Conservation (phyloP, 2,888 invertebrate genomes). For the Ennomos fuscantarius region DNA sequence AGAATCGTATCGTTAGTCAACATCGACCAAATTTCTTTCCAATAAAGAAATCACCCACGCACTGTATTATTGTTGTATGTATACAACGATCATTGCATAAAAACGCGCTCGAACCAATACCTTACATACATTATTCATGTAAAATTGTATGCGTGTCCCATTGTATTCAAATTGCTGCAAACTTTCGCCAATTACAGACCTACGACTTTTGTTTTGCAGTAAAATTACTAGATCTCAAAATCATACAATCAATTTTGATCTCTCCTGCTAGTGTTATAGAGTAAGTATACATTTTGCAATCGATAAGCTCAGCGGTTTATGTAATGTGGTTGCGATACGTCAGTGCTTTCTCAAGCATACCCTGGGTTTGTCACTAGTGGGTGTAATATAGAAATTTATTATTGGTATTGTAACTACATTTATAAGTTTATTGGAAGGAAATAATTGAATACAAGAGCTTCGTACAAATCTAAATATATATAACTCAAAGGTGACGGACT, state of each 20-base stretch:
- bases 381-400: conserved; percentile 42
- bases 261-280: conserved; percentile 21
- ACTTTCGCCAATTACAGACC: conserved; percentile 78
- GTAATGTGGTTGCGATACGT: conserved; percentile 16
- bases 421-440: too few relatives aligned
- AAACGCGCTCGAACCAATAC: conserved; percentile 55
- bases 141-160: conserved; percentile 62
- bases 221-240: neutral
- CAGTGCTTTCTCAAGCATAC: conserved; percentile 65
- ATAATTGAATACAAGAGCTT: too few relatives aligned
- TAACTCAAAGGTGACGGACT: too few relatives aligned
- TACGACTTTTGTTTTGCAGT: conserved; percentile 4
- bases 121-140: conserved; percentile 75
- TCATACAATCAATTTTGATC: neutral
- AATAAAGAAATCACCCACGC: conserved; percentile 11
- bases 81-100: conserved; percentile 65
- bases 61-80: conserved; percentile 55
- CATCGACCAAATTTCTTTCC: neutral
- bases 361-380: conserved; percentile 56
- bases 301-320: neutral
- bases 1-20: neutral
- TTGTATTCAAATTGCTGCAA: conserved; percentile 78
- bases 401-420: conserved; percentile 26
- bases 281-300: conserved; percentile 21
- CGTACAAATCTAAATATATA: too few relatives aligned